These are phyloP conservation scores for Eremophila alpestris DNA, from an alignment of 2,797 vertebrate genomes.

Conservation along the genomic window DNA sequence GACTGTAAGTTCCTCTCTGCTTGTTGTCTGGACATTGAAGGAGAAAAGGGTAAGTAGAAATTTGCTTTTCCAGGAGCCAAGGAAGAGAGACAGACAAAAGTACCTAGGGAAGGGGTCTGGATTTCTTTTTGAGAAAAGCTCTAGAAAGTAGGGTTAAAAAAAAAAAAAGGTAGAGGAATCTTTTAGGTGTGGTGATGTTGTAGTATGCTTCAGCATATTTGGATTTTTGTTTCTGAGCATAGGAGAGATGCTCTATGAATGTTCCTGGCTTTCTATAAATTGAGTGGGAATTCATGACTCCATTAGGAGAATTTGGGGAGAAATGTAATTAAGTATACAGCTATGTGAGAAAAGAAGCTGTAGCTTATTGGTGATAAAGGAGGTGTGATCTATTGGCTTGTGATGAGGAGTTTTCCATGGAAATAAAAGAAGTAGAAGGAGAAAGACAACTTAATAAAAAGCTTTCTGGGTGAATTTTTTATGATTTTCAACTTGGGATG, in stretches of 20 bases:
- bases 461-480: background rate
- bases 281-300: background rate
- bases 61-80: rapidly evolving
- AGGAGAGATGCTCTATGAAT: rapidly evolving
- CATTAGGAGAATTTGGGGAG: background rate
- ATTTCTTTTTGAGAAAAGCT: background rate
- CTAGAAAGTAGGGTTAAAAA: background rate
- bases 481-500: background rate
- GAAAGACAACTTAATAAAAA: background rate
- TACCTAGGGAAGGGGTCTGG: background rate
- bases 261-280: background rate
- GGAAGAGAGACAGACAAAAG: background rate
- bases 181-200: background rate
- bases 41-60: background rate
- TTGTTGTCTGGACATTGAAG: rapidly evolving
- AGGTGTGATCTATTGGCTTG: background rate
- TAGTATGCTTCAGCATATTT: background rate
- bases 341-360: background rate
- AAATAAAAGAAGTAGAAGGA: background rate
- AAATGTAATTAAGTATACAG: background rate
- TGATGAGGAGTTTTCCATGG: background rate
- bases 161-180: background rate
- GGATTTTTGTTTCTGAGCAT: background rate
- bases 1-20: rapidly evolving
- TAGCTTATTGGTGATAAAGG: background rate